phyloP scores from a whole-genome alignment of 64 coral and sea anemone genomes.

The Exaiptasia diaphana region DNA sequence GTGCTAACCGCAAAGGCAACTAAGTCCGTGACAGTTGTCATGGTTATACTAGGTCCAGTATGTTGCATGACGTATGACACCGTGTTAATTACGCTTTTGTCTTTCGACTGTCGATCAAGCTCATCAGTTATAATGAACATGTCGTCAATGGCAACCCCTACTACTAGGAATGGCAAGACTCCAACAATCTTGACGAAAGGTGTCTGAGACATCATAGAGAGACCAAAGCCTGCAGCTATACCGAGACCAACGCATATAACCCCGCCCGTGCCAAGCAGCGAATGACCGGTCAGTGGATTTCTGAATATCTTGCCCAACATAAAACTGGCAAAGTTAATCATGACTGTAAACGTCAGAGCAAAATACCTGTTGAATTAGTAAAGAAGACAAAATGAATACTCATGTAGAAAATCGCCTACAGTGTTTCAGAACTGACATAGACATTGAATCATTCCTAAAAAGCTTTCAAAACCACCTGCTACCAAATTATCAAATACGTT shows the following conservation, averaged over 20 bases:
- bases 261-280: slow-evolving; percentile 42
- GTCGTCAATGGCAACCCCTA: slow-evolving; percentile 75
- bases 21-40: slow-evolving; percentile 83
- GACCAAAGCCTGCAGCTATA: slow-evolving; percentile 60
- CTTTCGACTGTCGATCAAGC: slow-evolving; percentile 45
- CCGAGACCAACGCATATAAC: slow-evolving; percentile 61
- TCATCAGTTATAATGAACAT: slow-evolving; percentile 81
- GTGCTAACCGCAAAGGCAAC: slow-evolving; percentile 85
- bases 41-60: slow-evolving; percentile 69
- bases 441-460: too few species aligned
- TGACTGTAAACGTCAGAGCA: slow-evolving; percentile 68
- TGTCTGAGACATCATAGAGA: slow-evolving; percentile 50
- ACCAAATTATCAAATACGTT: too few species aligned
- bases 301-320: slow-evolving; percentile 63
- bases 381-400: background rate
- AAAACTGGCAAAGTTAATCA: slow-evolving; percentile 74
- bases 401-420: too few species aligned
- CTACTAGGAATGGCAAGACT: slow-evolving; percentile 68
- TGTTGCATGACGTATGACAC: slow-evolving; percentile 38
- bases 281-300: slow-evolving; percentile 67
- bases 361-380: slow-evolving; percentile 6
- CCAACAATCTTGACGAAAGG: slow-evolving; percentile 74
- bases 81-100: slow-evolving; percentile 9
- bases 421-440: too few species aligned
- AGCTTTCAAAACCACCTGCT: too few species aligned